These are phyloP conservation scores for Liasis olivaceus DNA, from an alignment of 2,797 vertebrate species.

Conservation along the genomic window DNA sequence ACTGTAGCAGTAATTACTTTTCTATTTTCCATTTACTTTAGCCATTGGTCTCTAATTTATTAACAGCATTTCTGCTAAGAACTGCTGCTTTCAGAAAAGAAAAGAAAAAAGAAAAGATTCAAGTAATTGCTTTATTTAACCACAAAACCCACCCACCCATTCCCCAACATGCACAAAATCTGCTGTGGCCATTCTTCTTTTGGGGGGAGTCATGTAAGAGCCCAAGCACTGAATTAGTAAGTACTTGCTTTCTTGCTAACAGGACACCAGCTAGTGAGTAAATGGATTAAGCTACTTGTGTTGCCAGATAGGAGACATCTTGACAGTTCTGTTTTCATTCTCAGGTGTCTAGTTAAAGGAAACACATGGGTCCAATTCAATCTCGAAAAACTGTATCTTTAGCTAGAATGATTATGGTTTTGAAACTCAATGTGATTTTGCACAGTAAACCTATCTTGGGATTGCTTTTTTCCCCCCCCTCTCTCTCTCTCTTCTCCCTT, in stretches of 20 bases:
- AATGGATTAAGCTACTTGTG: conserved; percentile 77
- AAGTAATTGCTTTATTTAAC: conserved; percentile 27
- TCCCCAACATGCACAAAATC: conserved; percentile 24
- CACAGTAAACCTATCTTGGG: conserved; percentile 53
- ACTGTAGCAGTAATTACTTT: conserved; percentile 30
- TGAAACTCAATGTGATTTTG: conserved; percentile 63
- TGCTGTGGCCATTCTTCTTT: conserved; percentile 32
- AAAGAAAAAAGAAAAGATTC: neutral
- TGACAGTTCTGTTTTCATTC: conserved; percentile 71
- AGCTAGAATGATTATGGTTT: conserved; percentile 65
- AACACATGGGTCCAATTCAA: conserved; percentile 70
- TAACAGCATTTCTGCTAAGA: conserved; percentile 49
- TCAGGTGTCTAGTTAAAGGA: conserved; percentile 71
- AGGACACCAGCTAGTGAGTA: conserved; percentile 64
- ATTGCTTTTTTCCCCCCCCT: conserved; percentile 16
- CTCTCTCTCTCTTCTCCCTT: neutral
- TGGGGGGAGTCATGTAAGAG: conserved; percentile 47
- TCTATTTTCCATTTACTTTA: conserved; percentile 52
- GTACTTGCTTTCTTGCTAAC: conserved; percentile 65
- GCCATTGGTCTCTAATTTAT: conserved; percentile 48
- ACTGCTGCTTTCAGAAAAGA: conserved; percentile 43
- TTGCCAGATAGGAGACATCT: conserved; percentile 66
- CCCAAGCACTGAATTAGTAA: conserved; percentile 71
- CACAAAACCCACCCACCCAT: conserved; percentile 1
- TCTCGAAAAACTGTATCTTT: conserved; percentile 70